Percentiles rank a stretch among this genome's conserved stretches.
phyloP scores from a whole-genome alignment of 1,140 invertebrate genomes.

The Lysiphlebus fabarum region DNA sequence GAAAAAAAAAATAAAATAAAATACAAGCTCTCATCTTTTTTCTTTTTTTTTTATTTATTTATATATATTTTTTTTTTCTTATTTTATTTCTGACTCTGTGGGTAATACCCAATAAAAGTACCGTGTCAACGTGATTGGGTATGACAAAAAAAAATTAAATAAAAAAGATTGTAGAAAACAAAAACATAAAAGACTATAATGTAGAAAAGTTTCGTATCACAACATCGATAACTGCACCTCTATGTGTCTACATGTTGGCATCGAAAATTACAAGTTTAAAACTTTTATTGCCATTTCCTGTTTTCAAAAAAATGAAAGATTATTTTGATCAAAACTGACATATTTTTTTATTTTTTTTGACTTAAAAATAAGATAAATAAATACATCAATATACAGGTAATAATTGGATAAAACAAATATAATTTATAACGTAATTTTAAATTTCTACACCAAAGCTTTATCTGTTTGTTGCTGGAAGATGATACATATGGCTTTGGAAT shows the following conservation, averaged over 20 bases:
- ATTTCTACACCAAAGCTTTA: no score
- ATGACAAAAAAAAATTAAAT: no score
- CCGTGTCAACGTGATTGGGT: neutral
- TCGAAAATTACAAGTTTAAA: slow-evolving; percentile 3
- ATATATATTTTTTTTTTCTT: no score
- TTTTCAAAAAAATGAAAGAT: neutral
- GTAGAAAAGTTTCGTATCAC: neutral
- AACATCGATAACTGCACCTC: neutral
- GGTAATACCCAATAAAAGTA: slow-evolving; percentile 11
- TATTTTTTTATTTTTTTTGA: no score
- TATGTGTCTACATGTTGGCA: neutral
- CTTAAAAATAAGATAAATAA: no score
- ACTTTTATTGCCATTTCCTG: slow-evolving; percentile 6
- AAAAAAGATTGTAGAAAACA: neutral
- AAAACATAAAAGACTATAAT: neutral
- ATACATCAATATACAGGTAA: neutral
- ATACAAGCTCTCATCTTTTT: slow-evolving; percentile 17
- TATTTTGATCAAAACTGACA: no score
- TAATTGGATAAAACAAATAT: neutral
- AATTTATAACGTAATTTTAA: neutral
- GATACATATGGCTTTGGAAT: neutral
- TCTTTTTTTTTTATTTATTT: no score
- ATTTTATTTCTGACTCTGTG: slow-evolving; percentile 8
- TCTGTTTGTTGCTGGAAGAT: no score
- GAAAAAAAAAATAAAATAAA: slow-evolving; percentile 24